Evolutionary conservation across 2,888 invertebrate genomes (phyloP), one percentile per base, ranked within the genome.

Genomic region (Agriopis leucophaearia): DNA sequence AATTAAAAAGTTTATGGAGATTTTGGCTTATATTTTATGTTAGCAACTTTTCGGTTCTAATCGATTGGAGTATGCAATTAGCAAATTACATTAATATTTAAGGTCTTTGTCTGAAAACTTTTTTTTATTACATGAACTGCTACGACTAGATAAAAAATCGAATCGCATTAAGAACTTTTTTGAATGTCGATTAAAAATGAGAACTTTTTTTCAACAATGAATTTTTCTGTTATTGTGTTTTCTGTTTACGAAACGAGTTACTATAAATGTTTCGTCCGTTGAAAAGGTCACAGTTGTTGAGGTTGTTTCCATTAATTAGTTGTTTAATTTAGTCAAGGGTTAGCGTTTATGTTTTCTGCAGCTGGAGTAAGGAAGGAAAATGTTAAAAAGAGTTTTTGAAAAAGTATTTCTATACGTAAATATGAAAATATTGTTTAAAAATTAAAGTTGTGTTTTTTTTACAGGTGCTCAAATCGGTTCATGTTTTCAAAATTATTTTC

Each of bases 281-380:
- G 16, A 2, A 66, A 66, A 50, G 50, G 50, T 59, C 50, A 51
- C 40, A 59, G 50, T 38, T 38, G 45, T 18, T 50, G n/a, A 13
- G 50, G 59, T 48, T 59, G 50, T 59, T 59, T 50, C 40, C 38
- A 50, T 59, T 59, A 59, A 59, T 50, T 50, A 38, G n/a, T 50
- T 59, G 48, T 58, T 58, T 58, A 12, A 58, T 58, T 58, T 48
- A 48, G 13, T 36, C 18, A 48, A 15, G 36, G 52, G 8, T 56
- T 18, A 18, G 1, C 13, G 8, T 48, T 47, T 3, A 58, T 13
- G 57, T 16, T 58, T 48, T 48, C 16, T 15, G 57, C 36, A 15
- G 45, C 10, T 47, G 36, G 9, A n/a, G 13, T 42, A n/a, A n/a
- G 12, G 47, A 8, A 16, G 27, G 42, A 18, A 55, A 47, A 48